Evolutionary conservation across 2,113 vertebrate species (phyloP).

Genomic region (Paramormyrops kingsleyae): DNA sequence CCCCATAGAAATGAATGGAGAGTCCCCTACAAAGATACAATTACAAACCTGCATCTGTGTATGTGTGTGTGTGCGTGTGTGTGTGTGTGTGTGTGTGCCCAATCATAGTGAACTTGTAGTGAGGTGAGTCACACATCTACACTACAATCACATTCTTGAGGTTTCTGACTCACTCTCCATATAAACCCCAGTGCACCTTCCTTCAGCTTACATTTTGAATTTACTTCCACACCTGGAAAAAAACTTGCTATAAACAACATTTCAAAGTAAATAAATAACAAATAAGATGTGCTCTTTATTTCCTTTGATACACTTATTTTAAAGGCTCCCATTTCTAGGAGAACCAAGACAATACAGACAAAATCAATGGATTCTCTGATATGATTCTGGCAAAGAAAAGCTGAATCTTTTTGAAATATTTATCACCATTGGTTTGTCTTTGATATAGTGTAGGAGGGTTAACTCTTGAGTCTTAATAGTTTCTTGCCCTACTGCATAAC

Average conservation of each 20-base stretch:
- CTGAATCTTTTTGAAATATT: slow-evolving; percentile 45
- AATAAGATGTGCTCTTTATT: background rate
- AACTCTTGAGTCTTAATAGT: slow-evolving; percentile 41
- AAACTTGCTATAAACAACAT: background rate
- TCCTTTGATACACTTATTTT: background rate
- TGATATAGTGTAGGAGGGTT: slow-evolving; percentile 30
- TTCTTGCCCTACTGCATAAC: slow-evolving; percentile 27
- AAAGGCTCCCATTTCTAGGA: background rate
- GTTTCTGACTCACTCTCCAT: background rate
- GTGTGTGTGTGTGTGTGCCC: background rate
- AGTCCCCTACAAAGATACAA: background rate
- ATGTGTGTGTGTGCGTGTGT: background rate
- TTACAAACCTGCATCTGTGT: background rate
- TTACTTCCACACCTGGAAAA: background rate
- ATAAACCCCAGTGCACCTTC: background rate
- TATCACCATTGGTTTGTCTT: slow-evolving; percentile 39
- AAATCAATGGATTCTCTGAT: slow-evolving; percentile 17
- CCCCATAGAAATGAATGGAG: too few relatives aligned
- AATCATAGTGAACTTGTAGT: background rate
- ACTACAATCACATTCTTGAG: background rate
- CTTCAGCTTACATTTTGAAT: background rate
- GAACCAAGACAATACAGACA: slow-evolving; percentile 17
- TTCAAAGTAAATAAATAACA: slow-evolving; percentile 3
- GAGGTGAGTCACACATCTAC: background rate
- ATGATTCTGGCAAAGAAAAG: slow-evolving; percentile 28